Evolutionary conservation across 2,888 invertebrate genomes (phyloP), one percentile per base, ranked within the genome.

Genomic region (Drosophila diplacantha): DNA sequence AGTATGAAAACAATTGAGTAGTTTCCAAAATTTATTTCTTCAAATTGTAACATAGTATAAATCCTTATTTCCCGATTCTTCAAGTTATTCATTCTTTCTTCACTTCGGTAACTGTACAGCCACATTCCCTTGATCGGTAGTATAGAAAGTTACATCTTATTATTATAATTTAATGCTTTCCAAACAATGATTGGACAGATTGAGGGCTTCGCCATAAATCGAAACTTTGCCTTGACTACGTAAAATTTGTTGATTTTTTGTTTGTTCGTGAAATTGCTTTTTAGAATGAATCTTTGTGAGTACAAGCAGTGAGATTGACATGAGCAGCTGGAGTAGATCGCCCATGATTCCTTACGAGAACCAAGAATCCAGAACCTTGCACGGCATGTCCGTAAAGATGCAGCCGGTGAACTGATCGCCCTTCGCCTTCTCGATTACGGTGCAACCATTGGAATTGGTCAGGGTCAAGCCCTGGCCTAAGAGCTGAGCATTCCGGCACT

Each of bases 371-470:
- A 79, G 57, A 5, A 47, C 32, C 12, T 46, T 35, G 14, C 51
- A 12, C 5, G 83, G 80, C 2, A 69, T 69, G 52, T 76, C 70
- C 6, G 71, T 74, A 32, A 76, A 81, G 16, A 81, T 68, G 31
- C 69, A 63, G 8, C 80, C 81, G 2, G 67, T 58, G 29, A 81
- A 81, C 6, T 63, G 65, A 34, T 64, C 69, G 3, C 60, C 50
- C 3, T 53, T 26, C 3, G 64, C 59, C 39, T 82, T 73, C 20
- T 61, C 54, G 12, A 83, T 74, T 2, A 75, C 46, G 0, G 65
- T 68, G 34, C 84, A 81, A 5, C 80, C 83, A 18, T 83, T 55
- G 5, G 38, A 8, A 6, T 60, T 32, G 11, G 44, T 56, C 31
- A 75, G 63, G 2, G 24, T 11, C 49, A 78, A 55, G 6, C 73